Percentiles rank a stretch among this genome's conserved stretches.
phyloP scores from a whole-genome alignment of 2,113 vertebrate genomes.

The Mugil cephalus region DNA sequence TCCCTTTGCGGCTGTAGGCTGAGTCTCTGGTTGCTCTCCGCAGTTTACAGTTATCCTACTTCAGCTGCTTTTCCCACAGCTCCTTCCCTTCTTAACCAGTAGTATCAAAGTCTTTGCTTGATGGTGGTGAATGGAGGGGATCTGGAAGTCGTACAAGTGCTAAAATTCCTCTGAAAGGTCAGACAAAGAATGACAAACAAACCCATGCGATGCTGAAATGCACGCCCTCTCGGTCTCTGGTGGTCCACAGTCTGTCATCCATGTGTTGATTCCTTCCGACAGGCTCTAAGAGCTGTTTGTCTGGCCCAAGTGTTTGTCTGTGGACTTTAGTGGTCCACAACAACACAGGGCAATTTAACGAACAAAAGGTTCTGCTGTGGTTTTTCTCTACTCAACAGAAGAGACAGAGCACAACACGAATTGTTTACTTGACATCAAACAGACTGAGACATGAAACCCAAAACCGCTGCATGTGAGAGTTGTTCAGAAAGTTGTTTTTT shows the following conservation, averaged over 20 bases:
- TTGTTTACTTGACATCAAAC: slow-evolving; percentile 1
- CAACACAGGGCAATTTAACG: background rate
- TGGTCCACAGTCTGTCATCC: background rate
- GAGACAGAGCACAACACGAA: background rate
- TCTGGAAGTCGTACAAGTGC: slow-evolving; percentile 16
- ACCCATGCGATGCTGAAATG: background rate
- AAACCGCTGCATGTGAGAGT: slow-evolving; percentile 1
- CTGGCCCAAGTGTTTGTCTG: background rate
- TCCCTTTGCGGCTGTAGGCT: slow-evolving; percentile 1
- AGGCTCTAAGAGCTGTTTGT: background rate
- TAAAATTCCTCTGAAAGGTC: slow-evolving; percentile 34
- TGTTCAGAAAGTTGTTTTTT: background rate
- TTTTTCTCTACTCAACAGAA: background rate
- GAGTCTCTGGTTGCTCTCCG: slow-evolving; percentile 11
- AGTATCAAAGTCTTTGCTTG: background rate
- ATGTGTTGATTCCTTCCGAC: background rate
- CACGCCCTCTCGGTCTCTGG: background rate
- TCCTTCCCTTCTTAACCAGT: slow-evolving; percentile 29
- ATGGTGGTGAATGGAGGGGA: background rate
- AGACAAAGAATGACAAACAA: slow-evolving; percentile 38
- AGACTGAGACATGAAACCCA: slow-evolving; percentile 6
- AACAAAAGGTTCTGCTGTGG: background rate
- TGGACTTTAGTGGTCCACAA: background rate
- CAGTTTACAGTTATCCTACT: slow-evolving; percentile 11
- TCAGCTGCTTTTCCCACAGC: slow-evolving; percentile 23